Evolutionary conservation across 2,113 vertebrate species (phyloP), one percentile per base, ranked within the genome.

Genomic region (Trinectes maculatus): DNA sequence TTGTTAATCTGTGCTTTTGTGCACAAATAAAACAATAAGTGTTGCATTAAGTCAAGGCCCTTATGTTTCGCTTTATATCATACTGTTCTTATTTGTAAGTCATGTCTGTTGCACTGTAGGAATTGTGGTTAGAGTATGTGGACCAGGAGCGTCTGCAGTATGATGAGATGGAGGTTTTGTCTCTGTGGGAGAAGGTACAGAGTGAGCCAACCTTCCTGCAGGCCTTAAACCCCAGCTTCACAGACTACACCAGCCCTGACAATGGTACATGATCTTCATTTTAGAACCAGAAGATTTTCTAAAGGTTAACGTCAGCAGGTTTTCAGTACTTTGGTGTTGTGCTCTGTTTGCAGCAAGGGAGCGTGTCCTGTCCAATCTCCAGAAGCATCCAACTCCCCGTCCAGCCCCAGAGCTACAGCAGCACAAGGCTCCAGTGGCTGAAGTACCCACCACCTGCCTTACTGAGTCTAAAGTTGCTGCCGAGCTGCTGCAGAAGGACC

Each of bases 121-220:
- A 96, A 68, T 86, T 96, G 62, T 99, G 97, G 97, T 89, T 96
- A 77, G 97, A 98, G 62, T 98, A 90, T 71, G 72, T 99, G 73
- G 96, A 99, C 53, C 91, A 94, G 79, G 95, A 98, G 72, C 95
- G 95, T 28, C 54, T 98, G 34, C 93, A 91, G 47, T 91, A 95
- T 19, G 96, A 98, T 66, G 89, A 94, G 84, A 93, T 86, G 71
- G 95, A 98, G 82, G 87, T 92, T 0, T 47, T 95, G 36, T 90
- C 91, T 66, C 81, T 93, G 64, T 98, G 97, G 96, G 91, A 85
- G 9, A 96, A 93, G 67, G 88, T 91, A 77, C 94, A 93, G 59
- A 87, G 92, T 46, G 96, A 98, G 72, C 94, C 95, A 2, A 16
- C 85, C 72, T 88, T 84, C 88, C 74, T 73, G 28, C 87, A 91